A percentile compares a stretch with the other conserved stretches of the same genome.
Evolutionary conservation across 2,113 vertebrate species (phyloP).

Genomic region (Natator depressus): DNA sequence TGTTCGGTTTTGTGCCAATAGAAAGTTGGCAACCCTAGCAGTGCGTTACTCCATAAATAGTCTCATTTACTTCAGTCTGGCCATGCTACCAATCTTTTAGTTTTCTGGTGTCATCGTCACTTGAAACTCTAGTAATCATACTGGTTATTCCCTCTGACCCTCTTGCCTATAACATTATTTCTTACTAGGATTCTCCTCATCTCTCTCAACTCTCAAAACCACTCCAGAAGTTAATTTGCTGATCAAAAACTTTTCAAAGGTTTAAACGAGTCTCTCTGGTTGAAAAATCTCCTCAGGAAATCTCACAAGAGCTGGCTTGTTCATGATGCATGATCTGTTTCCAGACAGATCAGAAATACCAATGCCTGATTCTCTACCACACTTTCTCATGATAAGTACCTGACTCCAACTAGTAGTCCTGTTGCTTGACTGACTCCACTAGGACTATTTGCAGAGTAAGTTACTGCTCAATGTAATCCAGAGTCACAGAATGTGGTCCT

Average conservation of each 20-base stretch:
- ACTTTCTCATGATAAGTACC: neutral
- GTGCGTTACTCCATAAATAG: neutral
- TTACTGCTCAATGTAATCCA: neutral
- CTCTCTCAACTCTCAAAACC: neutral
- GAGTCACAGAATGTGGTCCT: neutral
- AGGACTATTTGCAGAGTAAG: neutral
- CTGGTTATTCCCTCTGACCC: constrained; percentile 14
- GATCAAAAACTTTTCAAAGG: neutral
- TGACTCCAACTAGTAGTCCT: neutral
- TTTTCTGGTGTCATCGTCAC: neutral
- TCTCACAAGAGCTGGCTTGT: neutral
- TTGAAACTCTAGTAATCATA: neutral
- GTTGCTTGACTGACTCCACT: neutral
- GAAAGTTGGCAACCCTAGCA: too few relatives aligned
- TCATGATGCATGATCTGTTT: neutral
- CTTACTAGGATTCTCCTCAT: neutral
- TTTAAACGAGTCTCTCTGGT: neutral
- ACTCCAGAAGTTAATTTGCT: neutral
- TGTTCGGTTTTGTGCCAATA: too few relatives aligned
- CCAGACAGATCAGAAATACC: neutral
- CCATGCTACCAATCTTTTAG: neutral
- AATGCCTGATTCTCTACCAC: neutral
- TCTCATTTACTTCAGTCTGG: neutral
- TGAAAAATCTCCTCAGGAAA: neutral
- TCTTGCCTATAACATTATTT: neutral